Evolutionary conservation across 2,797 vertebrate genomes (phyloP), one percentile per base, ranked within the genome.

Genomic region (Furcifer pardalis): DNA sequence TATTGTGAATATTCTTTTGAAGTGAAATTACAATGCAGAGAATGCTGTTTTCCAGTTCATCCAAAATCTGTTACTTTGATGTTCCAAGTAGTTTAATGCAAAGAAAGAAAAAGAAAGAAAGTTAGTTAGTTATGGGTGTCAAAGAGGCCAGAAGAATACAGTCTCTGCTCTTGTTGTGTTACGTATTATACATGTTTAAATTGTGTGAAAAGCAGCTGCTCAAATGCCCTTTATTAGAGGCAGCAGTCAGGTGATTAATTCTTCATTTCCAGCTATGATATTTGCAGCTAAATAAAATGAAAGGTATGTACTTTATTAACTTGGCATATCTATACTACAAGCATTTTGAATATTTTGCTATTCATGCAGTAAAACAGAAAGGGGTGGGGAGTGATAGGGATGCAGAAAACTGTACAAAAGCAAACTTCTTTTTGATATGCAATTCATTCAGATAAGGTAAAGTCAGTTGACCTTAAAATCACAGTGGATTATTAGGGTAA

Each of bases 71-170:
- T 73, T n/a, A 68, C n/a, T 37, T 71, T 69, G 42, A 87, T 65
- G 40, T 46, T 73, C 40, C 27, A 32, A 13, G 23, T 32, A 15
- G 60, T 86, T 86, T 77, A 87, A 79, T 74, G 49, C 76, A 15
- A 80, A 19, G 46, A 40, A 87, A 83, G 52, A 82, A 82, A 88
- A 82, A 88, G 86, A 83, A 72, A 46, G 69, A 80, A 86, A 44
- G 42, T n/a, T 46, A 75, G 25, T 42, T 78, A 63, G 19, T 63
- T 79, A 84, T 40, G 75, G 63, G 83, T 75, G 77, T 63, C 85
- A 42, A 81, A 23, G 73, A 0, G 2, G 82, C 62, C 23, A 86
- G 42, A 62, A 85, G 32, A 82, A 52, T 23, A 27, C 56, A 74
- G 44, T 59, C 71, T 42, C 32, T 81, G 73, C 19, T 62, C 21